These are phyloP conservation scores for Mesopsocus fuscifrons DNA, from an alignment of 2,888 invertebrate genomes.

Conservation along the genomic window DNA sequence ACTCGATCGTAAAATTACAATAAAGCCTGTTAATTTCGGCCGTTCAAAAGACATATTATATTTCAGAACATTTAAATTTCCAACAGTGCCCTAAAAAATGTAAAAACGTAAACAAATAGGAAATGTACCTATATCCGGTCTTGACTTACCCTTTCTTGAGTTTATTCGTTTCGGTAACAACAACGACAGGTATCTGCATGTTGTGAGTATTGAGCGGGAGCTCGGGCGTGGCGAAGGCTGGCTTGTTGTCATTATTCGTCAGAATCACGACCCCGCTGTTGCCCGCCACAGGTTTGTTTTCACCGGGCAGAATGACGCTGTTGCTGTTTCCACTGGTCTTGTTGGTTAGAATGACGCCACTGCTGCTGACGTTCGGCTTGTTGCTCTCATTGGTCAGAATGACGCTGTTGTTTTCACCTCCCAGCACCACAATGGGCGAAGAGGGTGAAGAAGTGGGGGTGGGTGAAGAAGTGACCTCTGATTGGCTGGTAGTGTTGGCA, in stretches of 20 bases:
- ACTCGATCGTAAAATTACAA: no score
- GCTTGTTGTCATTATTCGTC: background rate
- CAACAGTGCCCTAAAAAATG: no score
- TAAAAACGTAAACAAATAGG: no score
- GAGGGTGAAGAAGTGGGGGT: background rate
- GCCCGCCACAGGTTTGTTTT: no score
- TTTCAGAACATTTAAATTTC: no score
- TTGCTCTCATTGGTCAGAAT: background rate
- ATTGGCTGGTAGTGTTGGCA: no score
- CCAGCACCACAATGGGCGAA: background rate
- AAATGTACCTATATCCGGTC: no score
- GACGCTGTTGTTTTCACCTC: background rate
- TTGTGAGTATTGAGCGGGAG: constrained; percentile 2
- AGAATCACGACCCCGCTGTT: background rate
- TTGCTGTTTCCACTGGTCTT: background rate
- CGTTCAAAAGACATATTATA: no score
- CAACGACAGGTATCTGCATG: background rate
- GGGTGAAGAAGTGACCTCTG: background rate
- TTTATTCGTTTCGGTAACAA: background rate
- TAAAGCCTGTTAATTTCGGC: no score
- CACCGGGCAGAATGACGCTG: no score
- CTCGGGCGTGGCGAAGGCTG: background rate
- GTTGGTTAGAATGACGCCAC: background rate
- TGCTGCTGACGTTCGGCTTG: background rate
- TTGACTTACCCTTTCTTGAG: background rate